Percentiles rank a stretch among this genome's conserved stretches.
phyloP scores from a whole-genome alignment of 1,140 invertebrate species.

The Carposina sasakii region DNA sequence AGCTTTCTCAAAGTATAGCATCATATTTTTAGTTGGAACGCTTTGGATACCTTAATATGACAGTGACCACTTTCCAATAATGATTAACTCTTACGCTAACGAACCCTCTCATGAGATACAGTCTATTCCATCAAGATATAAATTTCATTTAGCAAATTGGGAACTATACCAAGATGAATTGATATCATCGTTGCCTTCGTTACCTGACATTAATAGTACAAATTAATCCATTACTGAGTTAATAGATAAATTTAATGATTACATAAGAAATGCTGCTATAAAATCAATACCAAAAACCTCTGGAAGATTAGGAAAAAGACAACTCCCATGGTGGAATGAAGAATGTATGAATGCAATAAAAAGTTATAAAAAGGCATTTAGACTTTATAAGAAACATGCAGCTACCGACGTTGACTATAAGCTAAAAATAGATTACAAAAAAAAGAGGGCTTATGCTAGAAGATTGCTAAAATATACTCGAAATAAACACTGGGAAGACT shows the following conservation, averaged over 20 bases:
- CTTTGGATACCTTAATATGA: constrained; percentile 30
- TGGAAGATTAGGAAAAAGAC: constrained; percentile 20
- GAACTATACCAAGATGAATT: constrained; percentile 20
- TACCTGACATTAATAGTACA: not conserved
- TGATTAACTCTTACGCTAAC: constrained; percentile 23
- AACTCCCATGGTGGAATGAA: constrained; percentile 41
- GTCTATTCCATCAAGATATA: no score
- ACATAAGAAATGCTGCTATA: constrained; percentile 29
- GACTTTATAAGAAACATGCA: constrained; percentile 33
- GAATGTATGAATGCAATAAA: constrained; percentile 33
- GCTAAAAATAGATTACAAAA: constrained; percentile 29
- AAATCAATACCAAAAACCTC: constrained; percentile 28
- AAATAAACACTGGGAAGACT: constrained; percentile 20
- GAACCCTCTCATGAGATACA: no score
- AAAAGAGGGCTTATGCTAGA: constrained; percentile 26
- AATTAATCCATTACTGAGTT: constrained; percentile 19
- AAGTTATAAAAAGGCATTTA: constrained; percentile 33
- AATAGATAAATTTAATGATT: constrained; percentile 23
- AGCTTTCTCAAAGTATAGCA: constrained; percentile 22
- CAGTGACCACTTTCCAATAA: constrained; percentile 42
- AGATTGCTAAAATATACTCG: constrained; percentile 31
- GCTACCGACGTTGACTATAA: no score
- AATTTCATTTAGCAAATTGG: constrained; percentile 36
- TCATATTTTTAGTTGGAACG: constrained; percentile 29
- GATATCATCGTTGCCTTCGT: constrained; percentile 13